Evolutionary conservation across 2,113 vertebrate genomes (phyloP).

Genomic region (Lipophrys pholis): DNA sequence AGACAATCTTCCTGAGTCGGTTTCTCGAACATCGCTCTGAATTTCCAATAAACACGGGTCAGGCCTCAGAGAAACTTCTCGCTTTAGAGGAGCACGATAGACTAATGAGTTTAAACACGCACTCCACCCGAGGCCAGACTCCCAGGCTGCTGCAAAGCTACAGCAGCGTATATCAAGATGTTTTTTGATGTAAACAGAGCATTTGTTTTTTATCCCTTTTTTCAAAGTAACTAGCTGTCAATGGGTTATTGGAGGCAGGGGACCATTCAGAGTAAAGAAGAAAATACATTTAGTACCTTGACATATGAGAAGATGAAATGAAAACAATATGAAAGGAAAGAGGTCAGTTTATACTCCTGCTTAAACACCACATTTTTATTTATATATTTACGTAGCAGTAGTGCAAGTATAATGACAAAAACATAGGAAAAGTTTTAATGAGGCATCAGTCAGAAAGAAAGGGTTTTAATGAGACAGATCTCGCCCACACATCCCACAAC

Average conservation of each 20-base stretch:
- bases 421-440: background rate
- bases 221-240: conserved; percentile 30
- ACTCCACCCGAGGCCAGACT: conserved; percentile 10
- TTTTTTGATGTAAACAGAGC: conserved; percentile 6
- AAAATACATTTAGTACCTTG: conserved; percentile 29
- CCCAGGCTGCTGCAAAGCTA: background rate
- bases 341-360: conserved; percentile 1
- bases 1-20: background rate
- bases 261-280: conserved; percentile 15
- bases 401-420: background rate
- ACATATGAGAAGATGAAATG: conserved; percentile 24
- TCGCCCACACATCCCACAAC: background rate
- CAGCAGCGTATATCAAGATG: background rate
- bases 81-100: conserved; percentile 20
- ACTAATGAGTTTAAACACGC: conserved; percentile 32
- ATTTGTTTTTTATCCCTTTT: conserved; percentile 25
- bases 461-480: background rate
- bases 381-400: background rate
- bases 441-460: background rate
- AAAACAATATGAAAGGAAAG: conserved; percentile 23
- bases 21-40: background rate
- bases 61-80: conserved; percentile 32
- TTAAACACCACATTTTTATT: background rate
- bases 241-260: conserved; percentile 21
- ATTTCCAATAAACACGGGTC: conserved; percentile 25